Base-by-base conservation (phyloP, 2,113 vertebrate species). In the Microtus pennsylvanicus region DNA sequence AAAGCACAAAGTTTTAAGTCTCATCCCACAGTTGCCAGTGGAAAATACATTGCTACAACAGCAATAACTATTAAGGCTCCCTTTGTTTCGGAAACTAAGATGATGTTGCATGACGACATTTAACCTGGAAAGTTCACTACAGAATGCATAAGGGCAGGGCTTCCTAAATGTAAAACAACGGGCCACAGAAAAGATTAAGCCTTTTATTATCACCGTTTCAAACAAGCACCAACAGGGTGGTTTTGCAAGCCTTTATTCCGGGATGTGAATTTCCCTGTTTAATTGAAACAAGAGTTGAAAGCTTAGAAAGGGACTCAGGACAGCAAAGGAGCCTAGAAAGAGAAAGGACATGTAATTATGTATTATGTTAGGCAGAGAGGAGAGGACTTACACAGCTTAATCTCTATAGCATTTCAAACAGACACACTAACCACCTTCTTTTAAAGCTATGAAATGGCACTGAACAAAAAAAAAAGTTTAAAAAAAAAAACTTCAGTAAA, bases 371-470 rank as follows among this genome's bases (percentile, higher is more conserved):
- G 28, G 89, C 74, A 65, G 50, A 58, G 16, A 9, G 35, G 65
- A 90, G 74, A 91, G 45, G n/a, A 38, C 22, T 75, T 83, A 63
- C 38, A 35, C 10, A 21, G 76, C 58, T 47, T 82, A 58, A 75
- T 89, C 77, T 94, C 65, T 7, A 87, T 7, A 80, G 75, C 78
- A 89, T 80, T 97, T 98, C 93, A 74, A 89, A 91, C 10, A 61
- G n/a, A 93, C 72, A 89, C 52, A 78, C n/a, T 90, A 65, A 80
- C 61, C 30, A 61, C 35, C 80, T 77, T 75, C 80, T 88, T 80
- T 63, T 45, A 88, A 92, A 94, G 52, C 30, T 50, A 94, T n/a
- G 93, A 92, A 96, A 74, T 72, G 11, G 33, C n/a, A 9, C 47
- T 78, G 65, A 94, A 86, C 28, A 4, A 61, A 94, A 7, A 65